A percentile compares a stretch with the other conserved stretches of the same genome.
These are phyloP conservation scores for Amphiprion ocellaris DNA, from an alignment of 2,113 vertebrate species.

Conservation along the genomic window DNA sequence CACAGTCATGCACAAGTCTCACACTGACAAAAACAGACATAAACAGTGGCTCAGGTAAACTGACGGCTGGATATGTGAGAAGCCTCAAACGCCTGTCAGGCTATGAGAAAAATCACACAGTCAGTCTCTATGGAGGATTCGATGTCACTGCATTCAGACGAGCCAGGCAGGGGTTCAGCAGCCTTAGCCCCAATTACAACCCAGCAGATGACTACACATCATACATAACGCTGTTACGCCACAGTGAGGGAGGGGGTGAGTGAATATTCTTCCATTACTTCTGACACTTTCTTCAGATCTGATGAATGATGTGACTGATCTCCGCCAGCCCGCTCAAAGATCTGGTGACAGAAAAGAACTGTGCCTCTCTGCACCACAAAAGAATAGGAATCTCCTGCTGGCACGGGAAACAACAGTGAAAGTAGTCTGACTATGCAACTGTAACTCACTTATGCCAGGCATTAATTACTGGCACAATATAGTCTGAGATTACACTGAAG, in stretches of 20 bases:
- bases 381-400: conserved; percentile 49
- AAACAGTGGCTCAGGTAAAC: conserved; percentile 57
- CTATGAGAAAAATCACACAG: conserved; percentile 64
- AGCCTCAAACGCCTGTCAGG: conserved; percentile 58
- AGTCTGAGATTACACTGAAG: conserved; percentile 8
- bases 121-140: conserved; percentile 59
- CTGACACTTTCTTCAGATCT: conserved; percentile 65
- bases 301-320: conserved; percentile 68
- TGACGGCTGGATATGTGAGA: conserved; percentile 61
- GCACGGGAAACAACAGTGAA: conserved; percentile 35
- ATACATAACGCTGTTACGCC: conserved; percentile 39
- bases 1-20: conserved; percentile 29
- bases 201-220: conserved; percentile 61
- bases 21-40: conserved; percentile 45
- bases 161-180: conserved; percentile 53
- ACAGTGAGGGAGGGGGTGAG: conserved; percentile 32
- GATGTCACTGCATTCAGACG: conserved; percentile 49
- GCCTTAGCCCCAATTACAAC: conserved; percentile 74
- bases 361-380: conserved; percentile 25
- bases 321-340: conserved; percentile 58
- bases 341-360: conserved; percentile 62
- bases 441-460: conserved; percentile 26
- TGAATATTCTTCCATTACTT: conserved; percentile 54
- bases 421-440: conserved; percentile 13
- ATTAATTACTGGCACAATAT: conserved; percentile 45